phyloP scores from a whole-genome alignment of 2,888 invertebrate genomes.

The Mystacides longicornis region DNA sequence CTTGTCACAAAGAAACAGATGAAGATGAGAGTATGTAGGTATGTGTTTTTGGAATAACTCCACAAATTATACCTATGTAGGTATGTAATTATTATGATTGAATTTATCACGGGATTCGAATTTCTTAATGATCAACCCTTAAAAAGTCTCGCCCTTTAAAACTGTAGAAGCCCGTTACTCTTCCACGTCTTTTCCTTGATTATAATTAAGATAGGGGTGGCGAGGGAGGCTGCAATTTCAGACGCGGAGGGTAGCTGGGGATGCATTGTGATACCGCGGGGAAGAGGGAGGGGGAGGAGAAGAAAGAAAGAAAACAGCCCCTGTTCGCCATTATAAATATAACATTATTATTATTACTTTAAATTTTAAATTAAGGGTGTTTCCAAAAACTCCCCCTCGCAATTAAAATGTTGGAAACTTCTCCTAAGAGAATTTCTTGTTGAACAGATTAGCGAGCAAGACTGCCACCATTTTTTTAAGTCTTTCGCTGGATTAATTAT shows the following conservation, averaged over 20 bases:
- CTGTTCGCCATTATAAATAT: not conserved
- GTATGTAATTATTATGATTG: no score
- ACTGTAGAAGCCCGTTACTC: conserved; percentile 17
- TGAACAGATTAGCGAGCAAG: no score
- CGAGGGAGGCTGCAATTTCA: conserved; percentile 14
- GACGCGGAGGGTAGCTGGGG: conserved; percentile 12
- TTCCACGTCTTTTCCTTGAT: conserved; percentile 25
- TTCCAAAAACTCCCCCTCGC: not conserved
- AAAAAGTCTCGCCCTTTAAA: conserved; percentile 18
- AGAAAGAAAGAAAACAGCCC: not conserved
- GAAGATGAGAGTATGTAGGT: no score
- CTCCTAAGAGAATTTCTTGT: no score
- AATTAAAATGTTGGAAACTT: no score
- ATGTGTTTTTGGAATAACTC: no score
- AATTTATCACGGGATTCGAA: no score
- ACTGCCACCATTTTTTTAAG: no score
- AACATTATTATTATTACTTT: not conserved
- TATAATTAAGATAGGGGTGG: conserved; percentile 24
- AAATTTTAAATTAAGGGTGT: not conserved
- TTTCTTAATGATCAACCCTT: conserved; percentile 6
- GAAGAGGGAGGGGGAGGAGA: conserved; percentile 11
- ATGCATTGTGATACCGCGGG: conserved; percentile 7
- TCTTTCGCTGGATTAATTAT: no score
- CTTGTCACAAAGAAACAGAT: no score
- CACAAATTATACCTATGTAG: no score